A percentile compares a stretch with the other conserved stretches of the same genome.
These are phyloP conservation scores for Dipus sagitta DNA, from an alignment of 2,797 vertebrate species.

Conservation along the genomic window DNA sequence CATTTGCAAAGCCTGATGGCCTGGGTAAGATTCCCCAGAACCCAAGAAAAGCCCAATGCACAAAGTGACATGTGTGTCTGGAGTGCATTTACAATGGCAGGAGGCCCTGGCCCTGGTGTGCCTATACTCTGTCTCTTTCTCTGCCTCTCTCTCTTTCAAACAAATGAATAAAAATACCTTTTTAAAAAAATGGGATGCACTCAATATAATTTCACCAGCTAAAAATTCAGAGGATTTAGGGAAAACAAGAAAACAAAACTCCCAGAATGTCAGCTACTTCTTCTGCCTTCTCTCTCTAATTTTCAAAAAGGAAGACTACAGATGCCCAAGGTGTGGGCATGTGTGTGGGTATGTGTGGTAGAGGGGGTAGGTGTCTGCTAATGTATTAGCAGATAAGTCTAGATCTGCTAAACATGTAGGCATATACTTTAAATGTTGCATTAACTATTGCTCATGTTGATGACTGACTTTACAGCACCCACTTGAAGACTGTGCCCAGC, in stretches of 20 bases:
- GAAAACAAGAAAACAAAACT: background rate
- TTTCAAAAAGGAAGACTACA: background rate
- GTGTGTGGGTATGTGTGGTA: background rate
- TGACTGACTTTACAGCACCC: background rate
- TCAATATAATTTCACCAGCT: background rate
- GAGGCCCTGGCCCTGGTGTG: too few species aligned
- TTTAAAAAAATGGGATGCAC: background rate
- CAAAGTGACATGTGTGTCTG: too few species aligned
- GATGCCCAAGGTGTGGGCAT: background rate
- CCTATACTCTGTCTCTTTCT: too few species aligned
- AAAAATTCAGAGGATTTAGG: background rate
- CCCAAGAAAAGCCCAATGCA: too few species aligned
- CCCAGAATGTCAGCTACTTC: background rate
- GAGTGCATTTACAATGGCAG: too few species aligned
- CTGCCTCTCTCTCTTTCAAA: too few species aligned
- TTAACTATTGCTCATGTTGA: background rate
- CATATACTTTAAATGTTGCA: background rate
- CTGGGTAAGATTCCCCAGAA: too few species aligned
- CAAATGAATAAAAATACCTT: too few species aligned
- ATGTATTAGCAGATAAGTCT: too few species aligned
- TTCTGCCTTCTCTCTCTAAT: background rate
- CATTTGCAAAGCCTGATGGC: too few species aligned
- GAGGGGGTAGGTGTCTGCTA: too few species aligned
- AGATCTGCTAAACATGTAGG: background rate
- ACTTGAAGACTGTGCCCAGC: background rate